These are phyloP conservation scores for Agrilus biguttatus DNA, from an alignment of 2,888 invertebrate species.

Conservation along the genomic window DNA sequence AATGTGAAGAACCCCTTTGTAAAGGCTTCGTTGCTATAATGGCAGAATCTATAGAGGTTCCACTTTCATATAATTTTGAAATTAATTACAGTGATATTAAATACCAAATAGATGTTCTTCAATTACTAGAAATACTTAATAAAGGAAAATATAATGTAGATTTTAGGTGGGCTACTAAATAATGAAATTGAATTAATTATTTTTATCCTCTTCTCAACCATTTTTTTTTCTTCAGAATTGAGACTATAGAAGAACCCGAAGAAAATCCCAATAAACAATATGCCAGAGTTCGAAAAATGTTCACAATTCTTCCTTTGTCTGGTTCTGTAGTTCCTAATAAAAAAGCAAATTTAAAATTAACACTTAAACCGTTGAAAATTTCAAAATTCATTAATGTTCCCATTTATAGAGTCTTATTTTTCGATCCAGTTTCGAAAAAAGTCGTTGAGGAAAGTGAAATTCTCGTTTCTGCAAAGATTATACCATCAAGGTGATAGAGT, in stretches of 20 bases:
- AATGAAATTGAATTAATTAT: not conserved
- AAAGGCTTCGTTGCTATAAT: constrained; percentile 21
- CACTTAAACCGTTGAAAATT: constrained; percentile 16
- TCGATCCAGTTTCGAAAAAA: constrained; percentile 18
- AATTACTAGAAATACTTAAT: constrained; percentile 39
- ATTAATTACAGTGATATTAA: constrained; percentile 43
- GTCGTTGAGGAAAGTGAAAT: constrained; percentile 18
- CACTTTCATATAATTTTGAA: constrained; percentile 30
- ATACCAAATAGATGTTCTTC: constrained; percentile 35
- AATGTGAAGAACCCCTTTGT: constrained; percentile 20
- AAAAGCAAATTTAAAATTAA: constrained; percentile 11
- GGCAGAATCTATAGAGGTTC: constrained; percentile 46
- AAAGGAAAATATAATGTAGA: constrained; percentile 41
- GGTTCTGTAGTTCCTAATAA: constrained; percentile 12
- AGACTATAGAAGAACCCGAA: constrained; percentile 9
- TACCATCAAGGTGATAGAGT: constrained; percentile 16
- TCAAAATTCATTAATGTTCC: constrained; percentile 18
- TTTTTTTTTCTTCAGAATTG: constrained; percentile 11
- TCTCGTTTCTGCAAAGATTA: constrained; percentile 19
- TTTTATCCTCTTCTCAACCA: not conserved
- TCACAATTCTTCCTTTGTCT: constrained; percentile 5
- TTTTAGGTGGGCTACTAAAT: constrained; percentile 18
- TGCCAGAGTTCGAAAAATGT: constrained; percentile 8
- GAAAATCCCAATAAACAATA: constrained; percentile 6
- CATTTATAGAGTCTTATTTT: constrained; percentile 17